A percentile compares a stretch with the other conserved stretches of the same genome.
phyloP scores from a whole-genome alignment of 1,140 invertebrate genomes.

The Zaprionus ghesquierei region DNA sequence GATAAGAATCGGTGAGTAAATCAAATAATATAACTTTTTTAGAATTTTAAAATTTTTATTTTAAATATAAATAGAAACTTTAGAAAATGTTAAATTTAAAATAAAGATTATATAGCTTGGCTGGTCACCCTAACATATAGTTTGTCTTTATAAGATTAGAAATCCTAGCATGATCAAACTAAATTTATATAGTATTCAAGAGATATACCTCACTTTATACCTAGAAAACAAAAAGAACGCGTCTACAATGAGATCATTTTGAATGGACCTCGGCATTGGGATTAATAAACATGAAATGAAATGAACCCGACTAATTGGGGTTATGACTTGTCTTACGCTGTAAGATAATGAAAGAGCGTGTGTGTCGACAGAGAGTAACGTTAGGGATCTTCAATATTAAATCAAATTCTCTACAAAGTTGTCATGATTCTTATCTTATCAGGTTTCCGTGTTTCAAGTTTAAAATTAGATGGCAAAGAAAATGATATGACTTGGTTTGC shows the following conservation, averaged over 20 bases:
- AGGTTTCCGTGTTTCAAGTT: background rate
- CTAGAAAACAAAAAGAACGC: background rate
- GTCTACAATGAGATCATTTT: background rate
- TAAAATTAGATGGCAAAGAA: background rate
- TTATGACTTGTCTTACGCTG: background rate
- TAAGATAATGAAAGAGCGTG: background rate
- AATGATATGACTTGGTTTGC: background rate
- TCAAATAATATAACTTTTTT: too few species aligned
- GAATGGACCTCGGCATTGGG: background rate
- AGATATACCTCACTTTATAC: too few species aligned
- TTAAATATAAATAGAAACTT: too few species aligned
- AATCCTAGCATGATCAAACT: too few species aligned
- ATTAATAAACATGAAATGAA: constrained; percentile 9
- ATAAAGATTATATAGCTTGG: too few species aligned
- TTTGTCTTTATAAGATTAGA: too few species aligned
- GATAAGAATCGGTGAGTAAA: constrained; percentile 89
- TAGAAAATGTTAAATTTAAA: too few species aligned
- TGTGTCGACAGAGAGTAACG: background rate
- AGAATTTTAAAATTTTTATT: too few species aligned
- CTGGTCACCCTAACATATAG: too few species aligned
- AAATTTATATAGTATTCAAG: background rate
- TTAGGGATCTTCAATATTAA: background rate
- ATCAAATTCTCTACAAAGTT: background rate
- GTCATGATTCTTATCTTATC: constrained; percentile 1
- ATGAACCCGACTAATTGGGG: constrained; percentile 10